Conservation (phyloP, 2,888 invertebrate genomes). For the Dorcus parallelipipedus region DNA sequence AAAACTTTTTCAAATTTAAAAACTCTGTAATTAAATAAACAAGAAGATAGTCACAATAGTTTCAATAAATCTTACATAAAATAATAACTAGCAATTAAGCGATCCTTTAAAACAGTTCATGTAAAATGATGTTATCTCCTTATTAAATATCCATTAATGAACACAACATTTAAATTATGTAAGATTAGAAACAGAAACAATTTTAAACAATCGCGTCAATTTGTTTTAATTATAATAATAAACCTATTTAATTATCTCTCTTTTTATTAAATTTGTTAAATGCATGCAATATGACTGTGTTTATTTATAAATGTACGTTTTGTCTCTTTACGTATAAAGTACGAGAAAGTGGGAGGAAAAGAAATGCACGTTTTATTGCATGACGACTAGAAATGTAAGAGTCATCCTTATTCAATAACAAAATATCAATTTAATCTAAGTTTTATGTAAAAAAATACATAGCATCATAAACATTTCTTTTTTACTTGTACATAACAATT, state of each 20-base stretch:
- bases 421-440: slow-evolving; percentile 10
- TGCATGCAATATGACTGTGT: slow-evolving; percentile 34
- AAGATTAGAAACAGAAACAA: slow-evolving; percentile 11
- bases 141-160: slow-evolving; percentile 5
- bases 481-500: too few species aligned
- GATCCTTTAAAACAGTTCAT: slow-evolving; percentile 30
- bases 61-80: slow-evolving; percentile 18
- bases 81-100: slow-evolving; percentile 22
- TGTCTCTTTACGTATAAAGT: background rate
- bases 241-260: slow-evolving; percentile 31
- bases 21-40: background rate
- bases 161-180: background rate
- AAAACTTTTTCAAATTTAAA: background rate
- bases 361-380: too few species aligned
- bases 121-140: background rate
- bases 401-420: slow-evolving; percentile 4
- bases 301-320: slow-evolving; percentile 8
- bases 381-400: background rate
- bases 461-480: too few species aligned
- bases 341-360: too few species aligned
- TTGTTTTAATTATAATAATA: slow-evolving; percentile 23
- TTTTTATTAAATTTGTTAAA: slow-evolving; percentile 40
- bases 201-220: slow-evolving; percentile 26
- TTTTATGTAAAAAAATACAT: too few species aligned
- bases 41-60: too few species aligned